Evolutionary conservation across 2,888 invertebrate genomes (phyloP).

Genomic region (Romanomermis culicivorax): DNA sequence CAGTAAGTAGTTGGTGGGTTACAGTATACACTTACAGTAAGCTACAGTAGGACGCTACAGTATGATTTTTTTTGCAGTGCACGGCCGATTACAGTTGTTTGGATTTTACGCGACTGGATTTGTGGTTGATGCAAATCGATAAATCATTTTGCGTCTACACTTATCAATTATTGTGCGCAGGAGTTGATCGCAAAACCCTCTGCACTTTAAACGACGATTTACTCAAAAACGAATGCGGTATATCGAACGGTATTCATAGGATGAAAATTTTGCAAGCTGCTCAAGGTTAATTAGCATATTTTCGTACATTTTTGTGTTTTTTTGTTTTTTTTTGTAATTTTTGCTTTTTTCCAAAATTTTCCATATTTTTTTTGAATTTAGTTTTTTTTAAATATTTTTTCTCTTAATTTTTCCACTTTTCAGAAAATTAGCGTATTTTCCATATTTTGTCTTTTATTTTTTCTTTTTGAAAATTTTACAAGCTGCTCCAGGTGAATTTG

Average conservation of each 20-base stretch:
- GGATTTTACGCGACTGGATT: constrained; percentile 24
- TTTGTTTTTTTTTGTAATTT: too few species aligned
- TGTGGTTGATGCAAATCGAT: constrained; percentile 25
- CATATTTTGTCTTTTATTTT: too few species aligned
- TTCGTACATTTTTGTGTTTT: too few species aligned
- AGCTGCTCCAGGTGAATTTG: constrained; percentile 59
- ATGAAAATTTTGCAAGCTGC: constrained; percentile 69
- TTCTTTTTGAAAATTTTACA: constrained; percentile 71
- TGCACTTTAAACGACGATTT: constrained; percentile 67
- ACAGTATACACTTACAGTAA: too few species aligned
- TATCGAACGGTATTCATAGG: constrained; percentile 80
- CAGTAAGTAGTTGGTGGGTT: too few species aligned
- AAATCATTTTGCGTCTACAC: constrained; percentile 61
- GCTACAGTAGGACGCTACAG: too few species aligned
- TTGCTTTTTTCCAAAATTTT: too few species aligned
- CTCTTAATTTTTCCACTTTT: too few species aligned
- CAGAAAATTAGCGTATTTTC: too few species aligned
- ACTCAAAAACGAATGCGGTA: constrained; percentile 65
- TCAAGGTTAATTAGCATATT: too few species aligned
- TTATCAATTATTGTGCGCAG: constrained; percentile 81
- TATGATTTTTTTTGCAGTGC: neutral
- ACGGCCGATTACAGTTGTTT: constrained; percentile 15
- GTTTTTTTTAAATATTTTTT: too few species aligned
- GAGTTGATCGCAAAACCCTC: constrained; percentile 71
- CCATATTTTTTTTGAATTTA: too few species aligned